Evolutionary conservation across 2,797 vertebrate species (phyloP), one percentile per base, ranked within the genome.

Genomic region (Lepidocolaptes lacrymiger): DNA sequence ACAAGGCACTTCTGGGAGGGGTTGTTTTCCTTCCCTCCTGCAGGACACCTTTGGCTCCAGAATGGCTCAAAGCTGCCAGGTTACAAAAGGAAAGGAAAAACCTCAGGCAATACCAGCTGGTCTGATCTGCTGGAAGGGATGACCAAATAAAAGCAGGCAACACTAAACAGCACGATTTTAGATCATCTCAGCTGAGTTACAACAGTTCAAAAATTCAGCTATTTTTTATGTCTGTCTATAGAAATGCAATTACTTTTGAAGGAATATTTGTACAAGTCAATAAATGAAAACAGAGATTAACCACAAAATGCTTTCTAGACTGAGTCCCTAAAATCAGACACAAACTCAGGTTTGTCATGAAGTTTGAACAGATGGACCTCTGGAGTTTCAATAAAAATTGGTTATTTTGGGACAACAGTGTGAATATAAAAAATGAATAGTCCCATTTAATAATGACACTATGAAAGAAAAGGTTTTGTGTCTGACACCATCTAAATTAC

Each of bases 11-110:
- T 74, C 26, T 34, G 17, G 44, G 44, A 36, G 22, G 34, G 16
- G 10, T 14, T 15, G 21, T 13, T 51, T 59, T 46, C 2, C 0
- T 26, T 59, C 69, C 39, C 41, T 46, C 34, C 19, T 0, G 0
- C 14, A 9, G 13, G 62, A 54, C 28, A 34, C 58, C 63, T 54
- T 41, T 3, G 3, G 39, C 41, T 69, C 14, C 41, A 30, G 43
- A 49, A n/a, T 3, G 13, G 56, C 58, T 63, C 14, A 21, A 26
- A 64, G 51, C 10, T 28, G 14, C 9, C 37, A 37, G 37, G 20
- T 51, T 48, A 48, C 5, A 8, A 24, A 58, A 72, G 14, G 22
- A 24, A 58, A 67, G 54, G 26, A 44, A 58, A 71, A 89, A 24
- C 4, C 30, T 16, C 34, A 22, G 26, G 61, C 27, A 24, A 16